A percentile compares a stretch with the other conserved stretches of the same genome.
These are phyloP conservation scores for Cantharis lateralis DNA, from an alignment of 2,888 invertebrate species.

Conservation along the genomic window DNA sequence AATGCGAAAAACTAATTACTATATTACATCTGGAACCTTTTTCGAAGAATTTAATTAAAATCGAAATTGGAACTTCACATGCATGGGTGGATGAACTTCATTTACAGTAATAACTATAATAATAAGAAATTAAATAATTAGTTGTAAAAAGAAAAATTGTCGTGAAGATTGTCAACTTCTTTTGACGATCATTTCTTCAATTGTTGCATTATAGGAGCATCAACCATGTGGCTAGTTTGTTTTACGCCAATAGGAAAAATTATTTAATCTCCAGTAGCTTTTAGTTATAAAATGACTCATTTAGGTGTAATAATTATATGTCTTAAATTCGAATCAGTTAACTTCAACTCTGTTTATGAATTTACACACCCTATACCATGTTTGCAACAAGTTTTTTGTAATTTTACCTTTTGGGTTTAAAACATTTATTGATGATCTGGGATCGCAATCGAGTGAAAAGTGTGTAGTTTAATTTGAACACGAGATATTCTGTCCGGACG, in stretches of 20 bases:
- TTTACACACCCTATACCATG: slow-evolving; percentile 5
- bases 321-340: background rate
- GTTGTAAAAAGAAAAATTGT: too few relatives aligned
- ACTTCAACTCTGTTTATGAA: background rate
- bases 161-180: too few relatives aligned
- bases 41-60: background rate
- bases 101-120: too few relatives aligned
- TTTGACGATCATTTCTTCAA: too few relatives aligned
- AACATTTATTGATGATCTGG: slow-evolving; percentile 26
- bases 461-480: slow-evolving; percentile 7
- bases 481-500: slow-evolving; percentile 28
- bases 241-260: background rate
- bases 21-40: background rate
- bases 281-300: background rate
- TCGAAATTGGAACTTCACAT: too few relatives aligned
- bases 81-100: too few relatives aligned
- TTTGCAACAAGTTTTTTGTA: slow-evolving; percentile 21
- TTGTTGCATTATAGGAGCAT: too few relatives aligned
- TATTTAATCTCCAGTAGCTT: background rate
- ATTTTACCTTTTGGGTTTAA: background rate
- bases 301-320: background rate
- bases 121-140: too few relatives aligned
- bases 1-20: background rate
- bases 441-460: background rate
- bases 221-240: background rate